phyloP scores from a whole-genome alignment of 2,888 invertebrate genomes.

The Neoscelio sp. region DNA sequence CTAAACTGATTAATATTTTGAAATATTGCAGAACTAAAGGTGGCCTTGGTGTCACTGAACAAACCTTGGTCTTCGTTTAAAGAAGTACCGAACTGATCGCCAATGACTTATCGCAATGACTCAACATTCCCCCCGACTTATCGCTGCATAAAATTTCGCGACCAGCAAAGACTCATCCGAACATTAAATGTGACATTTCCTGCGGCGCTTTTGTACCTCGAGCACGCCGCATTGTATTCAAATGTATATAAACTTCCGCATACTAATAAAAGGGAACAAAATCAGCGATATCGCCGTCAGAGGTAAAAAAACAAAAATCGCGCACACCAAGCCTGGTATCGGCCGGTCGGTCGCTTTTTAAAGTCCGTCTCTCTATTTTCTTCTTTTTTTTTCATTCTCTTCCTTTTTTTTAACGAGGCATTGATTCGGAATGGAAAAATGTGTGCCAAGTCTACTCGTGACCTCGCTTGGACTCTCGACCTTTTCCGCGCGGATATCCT shows the following conservation, averaged over 20 bases:
- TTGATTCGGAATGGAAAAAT: constrained; percentile 63
- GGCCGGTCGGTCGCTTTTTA: neutral
- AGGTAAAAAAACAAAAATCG: neutral
- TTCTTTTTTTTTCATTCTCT: neutral
- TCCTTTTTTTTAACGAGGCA: constrained; percentile 49
- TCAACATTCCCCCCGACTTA: too few species aligned
- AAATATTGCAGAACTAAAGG: too few species aligned
- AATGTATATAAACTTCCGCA: constrained; percentile 7
- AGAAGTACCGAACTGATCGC: too few species aligned
- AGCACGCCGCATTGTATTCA: constrained; percentile 7
- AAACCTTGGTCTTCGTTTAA: too few species aligned
- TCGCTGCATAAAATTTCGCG: neutral
- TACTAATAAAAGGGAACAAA: constrained; percentile 8
- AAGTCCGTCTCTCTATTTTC: neutral
- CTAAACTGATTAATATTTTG: too few species aligned
- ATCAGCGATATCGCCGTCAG: neutral
- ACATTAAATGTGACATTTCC: constrained; percentile 14
- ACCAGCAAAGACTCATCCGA: neutral
- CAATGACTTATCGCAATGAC: too few species aligned
- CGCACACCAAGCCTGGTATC: constrained; percentile 2
- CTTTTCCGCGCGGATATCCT: constrained; percentile 79
- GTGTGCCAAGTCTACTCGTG: constrained; percentile 68
- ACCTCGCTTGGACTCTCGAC: constrained; percentile 79
- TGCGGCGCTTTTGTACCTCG: constrained; percentile 1
- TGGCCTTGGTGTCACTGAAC: too few species aligned